A percentile compares a stretch with the other conserved stretches of the same genome.
phyloP scores from a whole-genome alignment of 2,888 invertebrate genomes.

The Hemithea aestivaria region DNA sequence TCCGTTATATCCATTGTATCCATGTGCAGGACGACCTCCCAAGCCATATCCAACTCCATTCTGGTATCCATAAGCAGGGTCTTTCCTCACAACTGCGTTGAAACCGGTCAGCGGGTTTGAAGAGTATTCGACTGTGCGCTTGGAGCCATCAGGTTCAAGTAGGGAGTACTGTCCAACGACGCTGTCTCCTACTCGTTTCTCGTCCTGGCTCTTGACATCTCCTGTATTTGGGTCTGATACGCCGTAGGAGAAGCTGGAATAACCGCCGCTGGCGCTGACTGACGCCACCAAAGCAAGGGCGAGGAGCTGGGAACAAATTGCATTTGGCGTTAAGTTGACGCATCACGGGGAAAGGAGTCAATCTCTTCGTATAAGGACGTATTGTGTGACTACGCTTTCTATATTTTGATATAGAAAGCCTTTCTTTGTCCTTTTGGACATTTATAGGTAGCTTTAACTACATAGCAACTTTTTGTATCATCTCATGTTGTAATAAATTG shows the following conservation, averaged over 20 bases:
- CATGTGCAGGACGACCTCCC: conserved; percentile 3
- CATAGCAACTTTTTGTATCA: too few species aligned
- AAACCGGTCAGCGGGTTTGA: conserved; percentile 68
- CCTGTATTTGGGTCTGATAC: conserved; percentile 74
- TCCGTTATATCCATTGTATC: too few species aligned
- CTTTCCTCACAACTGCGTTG: conserved; percentile 70
- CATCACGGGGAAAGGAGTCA: too few species aligned
- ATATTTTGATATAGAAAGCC: too few species aligned
- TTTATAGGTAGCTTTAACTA: too few species aligned
- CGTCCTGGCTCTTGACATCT: conserved; percentile 71
- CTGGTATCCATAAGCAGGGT: conserved; percentile 31
- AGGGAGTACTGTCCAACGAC: conserved; percentile 73
- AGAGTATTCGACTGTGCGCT: conserved; percentile 71
- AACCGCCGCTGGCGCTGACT: conserved; percentile 44
- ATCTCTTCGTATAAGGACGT: too few species aligned
- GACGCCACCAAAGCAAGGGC: conserved; percentile 43
- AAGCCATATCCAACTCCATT: conserved; percentile 8
- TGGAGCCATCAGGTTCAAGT: conserved; percentile 69
- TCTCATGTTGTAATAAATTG: too few species aligned
- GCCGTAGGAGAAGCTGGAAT: conserved; percentile 70
- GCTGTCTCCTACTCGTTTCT: conserved; percentile 66
- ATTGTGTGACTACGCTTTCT: too few species aligned
- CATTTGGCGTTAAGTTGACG: too few species aligned
- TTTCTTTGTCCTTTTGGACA: too few species aligned
- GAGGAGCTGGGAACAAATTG: conserved; percentile 48